Evolutionary conservation across 1,140 invertebrate genomes (phyloP).

Genomic region (Drosophila willistoni): DNA sequence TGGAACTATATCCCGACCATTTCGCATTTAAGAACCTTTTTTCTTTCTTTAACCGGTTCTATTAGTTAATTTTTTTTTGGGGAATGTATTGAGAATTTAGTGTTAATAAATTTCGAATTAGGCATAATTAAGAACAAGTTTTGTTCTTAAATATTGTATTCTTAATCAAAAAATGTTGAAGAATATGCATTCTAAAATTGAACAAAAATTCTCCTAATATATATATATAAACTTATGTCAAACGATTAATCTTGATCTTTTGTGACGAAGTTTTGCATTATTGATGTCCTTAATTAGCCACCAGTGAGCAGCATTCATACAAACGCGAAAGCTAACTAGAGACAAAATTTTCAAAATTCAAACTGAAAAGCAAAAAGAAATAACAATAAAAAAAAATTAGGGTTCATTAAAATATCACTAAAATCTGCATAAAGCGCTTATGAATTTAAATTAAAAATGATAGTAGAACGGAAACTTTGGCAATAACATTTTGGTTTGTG

Average conservation of each 20-base stretch:
- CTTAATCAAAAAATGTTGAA: conserved; percentile 2
- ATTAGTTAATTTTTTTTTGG: conserved; percentile 51
- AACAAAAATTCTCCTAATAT: neutral
- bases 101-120: conserved; percentile 63
- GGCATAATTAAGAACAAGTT: conserved; percentile 65
- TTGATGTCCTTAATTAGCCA: conserved; percentile 42
- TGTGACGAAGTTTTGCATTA: conserved; percentile 1
- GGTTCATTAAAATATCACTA: conserved; percentile 51
- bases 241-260: conserved; percentile 42
- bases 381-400: conserved; percentile 33
- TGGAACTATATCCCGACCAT: conserved; percentile 1
- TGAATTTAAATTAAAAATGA: conserved; percentile 45
- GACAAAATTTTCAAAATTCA: conserved; percentile 21
- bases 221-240: conserved; percentile 31
- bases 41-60: conserved; percentile 48
- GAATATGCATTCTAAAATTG: conserved; percentile 5
- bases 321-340: conserved; percentile 33
- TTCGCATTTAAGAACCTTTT: neutral
- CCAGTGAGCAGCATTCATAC: conserved; percentile 34
- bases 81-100: conserved; percentile 58
- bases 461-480: conserved; percentile 13
- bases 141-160: conserved; percentile 21
- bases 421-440: conserved; percentile 53
- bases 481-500: conserved; percentile 47
- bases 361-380: neutral